Evolutionary conservation across 2,797 vertebrate genomes (phyloP).

Genomic region (Oreortyx pictus): DNA sequence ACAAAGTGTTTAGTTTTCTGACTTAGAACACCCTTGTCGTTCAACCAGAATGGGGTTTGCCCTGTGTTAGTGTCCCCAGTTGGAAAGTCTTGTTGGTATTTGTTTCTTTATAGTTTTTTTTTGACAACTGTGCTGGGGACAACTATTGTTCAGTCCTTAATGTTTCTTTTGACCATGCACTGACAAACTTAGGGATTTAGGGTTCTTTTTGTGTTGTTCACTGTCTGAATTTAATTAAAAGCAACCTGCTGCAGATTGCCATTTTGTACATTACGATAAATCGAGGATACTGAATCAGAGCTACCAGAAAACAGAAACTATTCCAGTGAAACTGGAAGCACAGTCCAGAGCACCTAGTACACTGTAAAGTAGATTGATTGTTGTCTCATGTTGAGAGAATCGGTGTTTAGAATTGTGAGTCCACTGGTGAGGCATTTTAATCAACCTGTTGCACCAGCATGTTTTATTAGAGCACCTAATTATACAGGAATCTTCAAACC

Average conservation of each 20-base stretch:
- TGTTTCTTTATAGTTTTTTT: neutral
- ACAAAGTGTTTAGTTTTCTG: neutral
- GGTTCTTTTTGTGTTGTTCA: neutral
- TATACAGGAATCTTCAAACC: neutral
- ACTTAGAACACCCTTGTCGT: neutral
- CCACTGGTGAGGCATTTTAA: neutral
- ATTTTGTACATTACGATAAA: neutral
- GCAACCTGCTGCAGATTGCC: neutral
- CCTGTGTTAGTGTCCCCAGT: neutral
- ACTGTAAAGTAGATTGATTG: neutral
- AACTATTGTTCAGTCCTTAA: neutral
- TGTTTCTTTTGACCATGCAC: neutral
- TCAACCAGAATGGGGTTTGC: neutral
- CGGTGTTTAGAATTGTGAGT: neutral
- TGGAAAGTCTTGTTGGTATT: neutral
- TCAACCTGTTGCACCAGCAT: neutral
- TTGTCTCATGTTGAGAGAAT: neutral
- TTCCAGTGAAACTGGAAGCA: neutral
- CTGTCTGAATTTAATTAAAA: neutral
- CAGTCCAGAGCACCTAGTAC: neutral
- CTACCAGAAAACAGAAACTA: neutral
- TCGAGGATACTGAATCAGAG: neutral
- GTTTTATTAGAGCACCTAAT: constrained; percentile 1
- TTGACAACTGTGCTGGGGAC: neutral
- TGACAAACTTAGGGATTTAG: neutral